Evolutionary conservation across 53 echinoderm and acorn worm genomes (phyloP).

Genomic region (Holothuria leucospilota): DNA sequence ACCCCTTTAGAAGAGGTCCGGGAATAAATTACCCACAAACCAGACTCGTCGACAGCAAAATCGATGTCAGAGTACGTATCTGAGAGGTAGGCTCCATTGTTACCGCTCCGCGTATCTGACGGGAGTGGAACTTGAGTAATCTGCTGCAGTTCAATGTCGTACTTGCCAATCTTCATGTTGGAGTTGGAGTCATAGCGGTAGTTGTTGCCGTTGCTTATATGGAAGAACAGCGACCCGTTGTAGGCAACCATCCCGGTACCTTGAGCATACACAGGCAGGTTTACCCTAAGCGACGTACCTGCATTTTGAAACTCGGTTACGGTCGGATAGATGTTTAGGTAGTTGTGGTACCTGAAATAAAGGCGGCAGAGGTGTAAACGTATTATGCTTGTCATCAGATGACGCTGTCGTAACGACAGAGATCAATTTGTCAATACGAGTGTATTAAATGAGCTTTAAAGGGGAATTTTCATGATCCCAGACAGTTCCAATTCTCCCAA

Average conservation of each 20-base stretch:
- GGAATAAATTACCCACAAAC: constrained; percentile 74
- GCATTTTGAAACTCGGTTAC: too few relatives aligned
- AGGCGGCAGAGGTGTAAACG: too few relatives aligned
- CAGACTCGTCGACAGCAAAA: constrained; percentile 64
- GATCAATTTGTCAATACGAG: too few relatives aligned
- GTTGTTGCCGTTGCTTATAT: background rate
- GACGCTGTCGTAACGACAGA: too few relatives aligned
- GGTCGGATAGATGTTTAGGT: too few relatives aligned
- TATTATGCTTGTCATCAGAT: too few relatives aligned
- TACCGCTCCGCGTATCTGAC: constrained; percentile 11
- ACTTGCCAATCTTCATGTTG: constrained; percentile 9
- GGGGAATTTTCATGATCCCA: too few relatives aligned
- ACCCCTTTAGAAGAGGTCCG: constrained; percentile 22
- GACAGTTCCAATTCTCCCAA: too few relatives aligned
- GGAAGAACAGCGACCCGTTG: constrained; percentile 61
- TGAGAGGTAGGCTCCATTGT: background rate
- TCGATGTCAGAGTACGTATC: constrained; percentile 51
- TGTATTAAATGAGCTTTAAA: too few relatives aligned
- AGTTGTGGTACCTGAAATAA: too few relatives aligned
- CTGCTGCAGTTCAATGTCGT: background rate
- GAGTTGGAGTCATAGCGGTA: too few relatives aligned
- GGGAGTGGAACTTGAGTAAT: background rate
- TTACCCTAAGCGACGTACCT: too few relatives aligned
- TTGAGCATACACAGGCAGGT: constrained; percentile 10
- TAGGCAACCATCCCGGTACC: constrained; percentile 58